Percentiles rank a stretch among this genome's conserved stretches.
These are phyloP conservation scores for Caenorhabditis inopinata DNA, from an alignment of 1,140 invertebrate species.

Conservation along the genomic window DNA sequence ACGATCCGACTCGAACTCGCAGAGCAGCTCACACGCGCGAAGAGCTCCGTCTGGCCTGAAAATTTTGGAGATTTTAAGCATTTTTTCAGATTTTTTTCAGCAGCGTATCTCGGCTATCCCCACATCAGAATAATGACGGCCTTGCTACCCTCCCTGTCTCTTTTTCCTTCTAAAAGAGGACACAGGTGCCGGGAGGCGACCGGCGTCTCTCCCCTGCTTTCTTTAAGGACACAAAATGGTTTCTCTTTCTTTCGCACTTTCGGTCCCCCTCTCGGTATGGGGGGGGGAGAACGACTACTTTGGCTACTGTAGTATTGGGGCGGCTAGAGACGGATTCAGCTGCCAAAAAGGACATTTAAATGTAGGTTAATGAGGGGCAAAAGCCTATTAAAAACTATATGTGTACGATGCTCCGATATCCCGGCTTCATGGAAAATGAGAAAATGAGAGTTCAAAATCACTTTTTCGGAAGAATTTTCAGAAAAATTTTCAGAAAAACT, in stretches of 20 bases:
- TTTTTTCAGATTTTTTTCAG: no score
- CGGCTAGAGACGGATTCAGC: no score
- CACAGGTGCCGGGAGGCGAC: conserved; percentile 5
- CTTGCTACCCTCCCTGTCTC: background rate
- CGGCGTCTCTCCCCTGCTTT: no score
- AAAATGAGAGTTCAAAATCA: no score
- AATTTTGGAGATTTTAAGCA: background rate
- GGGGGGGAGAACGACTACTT: background rate
- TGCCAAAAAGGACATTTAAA: no score
- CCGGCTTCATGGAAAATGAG: background rate
- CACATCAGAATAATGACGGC: no score
- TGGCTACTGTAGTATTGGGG: no score
- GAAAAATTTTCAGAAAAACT: no score
- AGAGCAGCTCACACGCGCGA: conserved; percentile 40
- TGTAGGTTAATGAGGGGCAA: background rate
- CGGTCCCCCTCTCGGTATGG: background rate
- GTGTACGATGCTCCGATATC: no score
- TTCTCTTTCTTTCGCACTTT: background rate
- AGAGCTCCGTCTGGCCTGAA: background rate
- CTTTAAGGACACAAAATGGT: no score
- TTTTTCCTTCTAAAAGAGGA: background rate
- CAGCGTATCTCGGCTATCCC: no score
- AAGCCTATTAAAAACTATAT: background rate
- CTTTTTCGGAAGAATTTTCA: no score
- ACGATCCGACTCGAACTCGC: conserved; percentile 39